phyloP scores from a whole-genome alignment of 2,113 vertebrate species.

The Cavia porcellus region DNA sequence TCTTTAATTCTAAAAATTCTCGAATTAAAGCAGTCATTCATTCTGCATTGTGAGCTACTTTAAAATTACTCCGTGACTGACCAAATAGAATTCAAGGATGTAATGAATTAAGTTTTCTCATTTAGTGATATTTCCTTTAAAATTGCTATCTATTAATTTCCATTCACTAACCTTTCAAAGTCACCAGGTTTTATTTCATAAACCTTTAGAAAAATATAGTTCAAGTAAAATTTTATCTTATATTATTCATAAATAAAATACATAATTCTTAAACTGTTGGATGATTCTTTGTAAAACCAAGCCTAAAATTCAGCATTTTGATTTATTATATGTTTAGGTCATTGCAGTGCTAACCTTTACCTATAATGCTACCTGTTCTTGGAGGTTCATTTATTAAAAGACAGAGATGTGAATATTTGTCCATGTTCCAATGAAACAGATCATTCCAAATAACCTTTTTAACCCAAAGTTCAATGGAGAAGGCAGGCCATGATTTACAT shows the following conservation, averaged over 20 bases:
- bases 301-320: background rate
- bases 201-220: background rate
- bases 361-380: background rate
- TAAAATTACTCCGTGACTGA: background rate
- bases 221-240: background rate
- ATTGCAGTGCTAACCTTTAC: background rate
- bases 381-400: slow-evolving; percentile 68
- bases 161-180: background rate
- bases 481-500: slow-evolving; percentile 72
- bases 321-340: background rate
- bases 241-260: background rate
- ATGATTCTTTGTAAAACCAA: background rate
- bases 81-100: background rate
- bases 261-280: background rate
- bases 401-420: slow-evolving; percentile 66
- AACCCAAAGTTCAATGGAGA: slow-evolving; percentile 74
- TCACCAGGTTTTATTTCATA: background rate
- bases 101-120: background rate
- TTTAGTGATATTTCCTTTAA: background rate
- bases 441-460: slow-evolving; percentile 77
- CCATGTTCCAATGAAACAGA: slow-evolving; percentile 66
- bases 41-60: background rate
- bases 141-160: slow-evolving; percentile 6
- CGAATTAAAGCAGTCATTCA: background rate
- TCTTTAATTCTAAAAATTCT: slow-evolving; percentile 13